phyloP scores from a whole-genome alignment of 1,140 invertebrate species.

The Saccostrea cuccullata region DNA sequence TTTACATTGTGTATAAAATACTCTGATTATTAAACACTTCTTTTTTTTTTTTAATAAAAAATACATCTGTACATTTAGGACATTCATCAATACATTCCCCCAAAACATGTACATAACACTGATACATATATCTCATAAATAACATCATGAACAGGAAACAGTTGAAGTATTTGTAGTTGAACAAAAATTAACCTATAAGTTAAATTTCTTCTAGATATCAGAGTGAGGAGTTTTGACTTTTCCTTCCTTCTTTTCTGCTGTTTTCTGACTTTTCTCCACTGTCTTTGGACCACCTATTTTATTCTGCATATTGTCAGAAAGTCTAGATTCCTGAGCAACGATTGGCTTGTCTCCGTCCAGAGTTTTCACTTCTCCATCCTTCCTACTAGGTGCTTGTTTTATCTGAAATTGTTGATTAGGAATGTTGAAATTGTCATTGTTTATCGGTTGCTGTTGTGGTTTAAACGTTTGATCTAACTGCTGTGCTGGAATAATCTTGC shows the following conservation, averaged over 20 bases:
- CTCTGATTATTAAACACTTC: no score
- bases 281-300: neutral
- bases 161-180: no score
- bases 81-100: no score
- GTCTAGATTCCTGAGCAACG: neutral
- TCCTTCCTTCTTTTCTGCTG: neutral
- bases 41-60: no score
- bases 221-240: neutral
- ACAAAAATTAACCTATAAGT: neutral
- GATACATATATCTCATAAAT: neutral
- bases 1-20: no score
- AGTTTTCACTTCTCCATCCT: neutral
- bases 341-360: neutral
- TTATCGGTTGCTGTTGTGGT: neutral
- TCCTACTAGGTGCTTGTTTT: slow-evolving; percentile 29
- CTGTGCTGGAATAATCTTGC: neutral
- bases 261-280: neutral
- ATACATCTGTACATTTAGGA: no score
- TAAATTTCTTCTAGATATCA: neutral
- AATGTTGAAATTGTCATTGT: neutral
- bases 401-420: neutral
- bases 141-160: neutral
- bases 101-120: neutral
- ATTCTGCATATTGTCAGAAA: neutral
- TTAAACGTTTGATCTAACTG: neutral